Evolutionary conservation across 2,113 vertebrate species (phyloP), one percentile per base, ranked within the genome.

Genomic region (Polypterus bichir): DNA sequence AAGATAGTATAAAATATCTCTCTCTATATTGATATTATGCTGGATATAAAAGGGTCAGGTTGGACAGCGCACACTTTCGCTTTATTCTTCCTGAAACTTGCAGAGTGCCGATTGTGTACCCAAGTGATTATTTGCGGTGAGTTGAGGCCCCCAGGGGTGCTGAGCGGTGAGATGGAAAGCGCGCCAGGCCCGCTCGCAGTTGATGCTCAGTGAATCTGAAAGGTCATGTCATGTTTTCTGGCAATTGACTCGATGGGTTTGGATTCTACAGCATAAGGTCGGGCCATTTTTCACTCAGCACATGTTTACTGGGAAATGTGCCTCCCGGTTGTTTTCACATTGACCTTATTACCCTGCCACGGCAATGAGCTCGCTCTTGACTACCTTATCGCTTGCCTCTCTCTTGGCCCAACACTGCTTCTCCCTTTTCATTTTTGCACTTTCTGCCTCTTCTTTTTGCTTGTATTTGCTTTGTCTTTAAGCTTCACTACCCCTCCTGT

Each of bases 211-310:
- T 90, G 87, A 88, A 82, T 94, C 86, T 86, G 88, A 97, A 94
- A 97, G 93, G 92, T 95, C 92, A 88, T 88, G 88, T 92, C 91
- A 84, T 90, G 91, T 95, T 97, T 95, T 90, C 90, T 88, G 86
- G 90, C 91, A 92, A 92, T 92, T 94, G 94, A 93, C 91, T 92
- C 89, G 72, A 88, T 91, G 91, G 89, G 83, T 92, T 92, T 91
- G 88, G 86, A 91, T 88, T 88, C 86, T 87, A 88, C 84, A 88
- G 79, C 86, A 85, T 87, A 90, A 88, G 90, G 91, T 89, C 63
- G 65, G 82, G 85, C 87, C 71, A 72, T 86, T 83, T 73, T 83
- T 75, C 80, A 83, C 87, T 88, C 86, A 83, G 83, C 83, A 80
- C 83, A 79, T 81, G 83, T 91, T 92, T 92, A 88, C 86, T 75